Base-by-base conservation (phyloP, 2,888 invertebrate genomes). In the Ochlodes sylvanus region DNA sequence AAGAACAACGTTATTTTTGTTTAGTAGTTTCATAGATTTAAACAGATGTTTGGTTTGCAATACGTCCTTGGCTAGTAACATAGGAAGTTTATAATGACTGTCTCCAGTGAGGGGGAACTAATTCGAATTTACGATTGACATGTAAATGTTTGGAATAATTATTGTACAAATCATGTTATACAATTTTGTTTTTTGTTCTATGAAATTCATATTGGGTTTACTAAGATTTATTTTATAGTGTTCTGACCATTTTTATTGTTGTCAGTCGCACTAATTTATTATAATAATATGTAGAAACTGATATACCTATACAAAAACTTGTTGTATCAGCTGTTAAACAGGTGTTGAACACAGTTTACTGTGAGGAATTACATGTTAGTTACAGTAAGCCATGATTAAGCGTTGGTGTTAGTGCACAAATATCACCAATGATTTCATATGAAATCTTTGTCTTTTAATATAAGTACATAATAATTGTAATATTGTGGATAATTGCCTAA, bases 21-120 rank as follows among this genome's bases (percentile, higher is more conserved):
- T 50, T 19, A 10, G 9, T 50, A 10, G 14, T 14, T 52, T 52
- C 27, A 52, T 15, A 19, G 41, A 14, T 42, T 54, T 54, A 19
- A 54, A 60, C 67, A 67, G 67, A 67, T 67, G 67, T 61, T 67
- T 52, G 15, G 1, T 15, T 41, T 44, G 7, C 17, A 34, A 27
- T 38, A 27, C 65, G 66, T 61, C 67, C 67, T 67, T 67, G 67
- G 34, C 54, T 42, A 61, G 38, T 17, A 4, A 44, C n/a, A 61
- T 61, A 47, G 67, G 55, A 61, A 61, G 55, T 69, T 68, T 60
- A 21, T 68, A 62, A 42, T 47, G 55, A 62, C 42, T 42, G 55
- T 7, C 14, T 19, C 55, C 61, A 61, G 19, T 55, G 61, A 67
- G 47, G 61, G 66, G 67, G 61, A 67, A 61, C 67, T 61, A 67